These are phyloP conservation scores for Tortricodes alternella DNA, from an alignment of 2,888 invertebrate species.

Conservation along the genomic window DNA sequence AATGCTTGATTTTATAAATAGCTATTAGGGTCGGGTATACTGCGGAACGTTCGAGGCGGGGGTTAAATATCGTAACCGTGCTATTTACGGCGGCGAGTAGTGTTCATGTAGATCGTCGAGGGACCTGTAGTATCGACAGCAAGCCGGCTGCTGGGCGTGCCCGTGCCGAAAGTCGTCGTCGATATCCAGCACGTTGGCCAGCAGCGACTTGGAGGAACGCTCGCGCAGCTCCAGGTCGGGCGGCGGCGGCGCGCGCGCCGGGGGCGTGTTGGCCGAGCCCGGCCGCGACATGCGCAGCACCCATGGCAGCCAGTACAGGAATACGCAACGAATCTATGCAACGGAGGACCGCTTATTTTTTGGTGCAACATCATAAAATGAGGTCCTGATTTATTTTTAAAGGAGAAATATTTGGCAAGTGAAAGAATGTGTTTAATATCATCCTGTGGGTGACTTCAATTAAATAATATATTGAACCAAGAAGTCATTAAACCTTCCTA, in stretches of 20 bases:
- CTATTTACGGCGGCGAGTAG: conserved; percentile 81
- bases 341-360: conserved; percentile 13
- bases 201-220: conserved; percentile 95
- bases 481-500: too few species aligned
- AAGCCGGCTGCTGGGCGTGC: conserved; percentile 87
- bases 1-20: conserved; percentile 20
- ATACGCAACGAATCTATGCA: conserved; percentile 91
- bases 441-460: too few species aligned
- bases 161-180: conserved; percentile 97
- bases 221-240: conserved; percentile 94
- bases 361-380: not conserved
- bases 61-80: conserved; percentile 79
- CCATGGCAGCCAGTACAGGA: conserved; percentile 99
- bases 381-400: too few species aligned
- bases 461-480: too few species aligned
- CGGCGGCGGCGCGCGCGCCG: conserved; percentile 89
- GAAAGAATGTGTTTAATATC: too few species aligned
- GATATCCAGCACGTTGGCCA: conserved; percentile 98
- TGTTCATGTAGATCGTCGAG: conserved; percentile 83
- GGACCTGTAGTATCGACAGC: conserved; percentile 91
- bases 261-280: conserved; percentile 83
- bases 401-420: too few species aligned
- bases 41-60: conserved; percentile 78
- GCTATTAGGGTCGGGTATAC: conserved; percentile 69
- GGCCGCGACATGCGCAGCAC: conserved; percentile 95